A percentile compares a stretch with the other conserved stretches of the same genome.
Conservation (phyloP, 2,113 vertebrate genomes). For the Heterocephalus glaber region DNA sequence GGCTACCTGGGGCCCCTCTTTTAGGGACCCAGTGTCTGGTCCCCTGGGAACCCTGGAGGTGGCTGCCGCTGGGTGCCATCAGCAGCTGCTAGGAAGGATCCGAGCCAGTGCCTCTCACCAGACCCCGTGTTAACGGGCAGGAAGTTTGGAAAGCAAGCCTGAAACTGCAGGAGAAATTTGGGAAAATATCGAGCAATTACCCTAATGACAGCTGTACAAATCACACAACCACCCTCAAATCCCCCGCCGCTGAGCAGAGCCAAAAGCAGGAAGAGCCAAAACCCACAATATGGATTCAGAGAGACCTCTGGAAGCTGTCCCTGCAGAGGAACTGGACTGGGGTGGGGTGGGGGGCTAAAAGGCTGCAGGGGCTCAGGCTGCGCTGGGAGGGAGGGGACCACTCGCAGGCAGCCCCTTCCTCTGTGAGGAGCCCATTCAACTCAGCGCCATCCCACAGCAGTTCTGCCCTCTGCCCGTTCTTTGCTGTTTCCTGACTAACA, state of each 20-base stretch:
- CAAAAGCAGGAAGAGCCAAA: constrained; percentile 78
- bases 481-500: neutral
- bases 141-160: constrained; percentile 76
- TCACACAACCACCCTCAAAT: constrained; percentile 76
- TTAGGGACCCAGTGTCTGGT: neutral
- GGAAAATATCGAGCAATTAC: constrained; percentile 80
- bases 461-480: neutral
- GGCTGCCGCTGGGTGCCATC: neutral
- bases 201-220: constrained; percentile 83
- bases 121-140: constrained; percentile 65
- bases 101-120: constrained; percentile 55
- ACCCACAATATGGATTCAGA: constrained; percentile 77
- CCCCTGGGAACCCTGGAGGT: neutral
- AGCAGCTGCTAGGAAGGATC: constrained; percentile 60
- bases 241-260: constrained; percentile 53
- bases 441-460: neutral
- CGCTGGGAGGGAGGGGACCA: neutral
- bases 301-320: constrained; percentile 71
- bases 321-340: neutral
- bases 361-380: neutral
- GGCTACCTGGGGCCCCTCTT: neutral
- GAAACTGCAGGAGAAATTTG: constrained; percentile 80
- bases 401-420: neutral
- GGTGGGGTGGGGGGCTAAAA: neutral
- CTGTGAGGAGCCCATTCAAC: neutral